Evolutionary conservation across 2,888 invertebrate genomes (phyloP), one percentile per base, ranked within the genome.

Genomic region (Drosophila koepferae): DNA sequence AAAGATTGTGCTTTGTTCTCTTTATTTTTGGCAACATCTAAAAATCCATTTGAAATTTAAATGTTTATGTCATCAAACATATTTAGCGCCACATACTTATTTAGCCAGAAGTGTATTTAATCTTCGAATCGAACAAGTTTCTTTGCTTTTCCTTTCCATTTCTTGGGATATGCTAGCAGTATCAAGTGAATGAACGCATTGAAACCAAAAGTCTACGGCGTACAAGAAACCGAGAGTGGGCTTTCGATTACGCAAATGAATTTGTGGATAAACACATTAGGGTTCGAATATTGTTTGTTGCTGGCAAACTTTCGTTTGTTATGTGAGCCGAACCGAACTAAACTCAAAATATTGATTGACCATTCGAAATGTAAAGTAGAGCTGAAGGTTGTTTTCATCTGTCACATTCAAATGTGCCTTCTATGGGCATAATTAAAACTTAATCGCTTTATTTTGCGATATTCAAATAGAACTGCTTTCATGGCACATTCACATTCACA

Each of bases 201-300:
- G 87, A 86, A 86, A 86, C 68, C 64, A 89, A 89, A 73, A 86
- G 87, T 87, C 68, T 72, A 36, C 34, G 63, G 46, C 31, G 34
- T 71, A 31, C 23, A 44, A 41, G 73, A 78, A 84, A 85, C 55
- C 44, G 76, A 86, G 64, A 89, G 85, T 86, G 71, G 72, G 71
- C 68, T 56, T 62, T 72, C 82, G 86, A 82, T 82, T 85, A 86
- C 81, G 83, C 65, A 77, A 80, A 75, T 63, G 62, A 68, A n/a
- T 75, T 74, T 74, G 72, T 69, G 86, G 72, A 77, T 77, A 86
- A 86, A 85, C 79, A 81, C 87, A 84, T 82, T 86, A 86, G 82
- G 68, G 28, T 41, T 40, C 76, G 70, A 68, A 62, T 73, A 10
- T 59, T 85, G 63, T 85, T 84, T 84, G 56, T 66, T 63, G 63